Percentiles rank a stretch among this genome's conserved stretches.
These are phyloP conservation scores for Thymelicus lineola DNA, from an alignment of 2,888 invertebrate species.

Conservation along the genomic window DNA sequence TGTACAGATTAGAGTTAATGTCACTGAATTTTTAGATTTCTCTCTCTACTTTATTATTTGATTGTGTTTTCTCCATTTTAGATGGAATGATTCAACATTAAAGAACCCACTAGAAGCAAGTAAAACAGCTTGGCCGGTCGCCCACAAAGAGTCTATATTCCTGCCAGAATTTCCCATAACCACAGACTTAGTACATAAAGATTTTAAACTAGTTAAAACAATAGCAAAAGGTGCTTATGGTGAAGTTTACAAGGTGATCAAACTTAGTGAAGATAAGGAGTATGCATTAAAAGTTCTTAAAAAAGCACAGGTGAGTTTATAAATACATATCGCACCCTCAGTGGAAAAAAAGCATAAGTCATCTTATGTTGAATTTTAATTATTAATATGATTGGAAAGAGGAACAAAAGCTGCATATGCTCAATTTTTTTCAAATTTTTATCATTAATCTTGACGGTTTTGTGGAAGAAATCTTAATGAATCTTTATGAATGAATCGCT, in stretches of 20 bases:
- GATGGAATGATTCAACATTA: constrained; percentile 88
- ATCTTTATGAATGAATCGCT: too few relatives aligned
- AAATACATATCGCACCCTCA: too few relatives aligned
- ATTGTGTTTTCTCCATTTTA: constrained; percentile 53
- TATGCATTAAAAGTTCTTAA: constrained; percentile 95
- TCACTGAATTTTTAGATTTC: not conserved
- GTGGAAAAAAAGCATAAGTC: too few relatives aligned
- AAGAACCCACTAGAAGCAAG: constrained; percentile 83
- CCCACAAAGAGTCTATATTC: constrained; percentile 93
- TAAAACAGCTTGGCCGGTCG: constrained; percentile 93
- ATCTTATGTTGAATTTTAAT: too few relatives aligned
- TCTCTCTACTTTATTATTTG: not conserved
- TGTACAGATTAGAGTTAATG: too few relatives aligned
- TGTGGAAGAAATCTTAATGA: too few relatives aligned
- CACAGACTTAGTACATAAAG: constrained; percentile 83
- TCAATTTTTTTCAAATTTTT: too few relatives aligned
- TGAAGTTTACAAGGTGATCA: constrained; percentile 92
- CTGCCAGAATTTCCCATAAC: constrained; percentile 94
- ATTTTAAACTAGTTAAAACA: constrained; percentile 88
- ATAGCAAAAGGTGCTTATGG: constrained; percentile 97
- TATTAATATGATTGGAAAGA: too few relatives aligned
- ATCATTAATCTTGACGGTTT: too few relatives aligned
- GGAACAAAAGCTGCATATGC: too few relatives aligned
- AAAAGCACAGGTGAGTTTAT: constrained; percentile 88
- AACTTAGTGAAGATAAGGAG: constrained; percentile 86